Conservation (phyloP, 2,888 invertebrate species). For the Aphodius sticticus region DNA sequence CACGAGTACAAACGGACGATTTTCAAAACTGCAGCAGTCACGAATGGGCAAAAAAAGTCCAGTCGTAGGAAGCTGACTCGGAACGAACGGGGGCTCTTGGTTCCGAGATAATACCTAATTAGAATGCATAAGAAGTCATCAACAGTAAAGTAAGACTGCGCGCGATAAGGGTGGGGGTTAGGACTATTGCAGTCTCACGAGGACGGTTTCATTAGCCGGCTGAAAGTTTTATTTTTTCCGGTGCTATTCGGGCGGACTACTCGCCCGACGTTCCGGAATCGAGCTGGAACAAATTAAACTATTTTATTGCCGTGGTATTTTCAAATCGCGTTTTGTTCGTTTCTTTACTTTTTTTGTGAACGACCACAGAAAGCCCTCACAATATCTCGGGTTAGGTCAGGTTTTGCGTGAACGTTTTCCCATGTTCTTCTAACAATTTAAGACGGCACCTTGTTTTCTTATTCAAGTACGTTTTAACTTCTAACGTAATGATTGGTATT, state of each 20-base stretch:
- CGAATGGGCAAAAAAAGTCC: conserved; percentile 6
- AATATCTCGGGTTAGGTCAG: neutral
- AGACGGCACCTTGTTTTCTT: too few relatives aligned
- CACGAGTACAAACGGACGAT: neutral
- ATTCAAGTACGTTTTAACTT: too few relatives aligned
- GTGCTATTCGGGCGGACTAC: conserved; percentile 6
- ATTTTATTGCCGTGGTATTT: conserved; percentile 18
- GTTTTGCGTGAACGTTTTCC: too few relatives aligned
- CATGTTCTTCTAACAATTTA: too few relatives aligned
- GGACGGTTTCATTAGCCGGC: conserved; percentile 25
- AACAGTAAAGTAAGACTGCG: conserved; percentile 45
- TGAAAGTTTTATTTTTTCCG: conserved; percentile 21
- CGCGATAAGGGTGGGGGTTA: conserved; percentile 32
- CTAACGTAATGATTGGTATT: neutral
- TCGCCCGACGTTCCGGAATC: conserved; percentile 15
- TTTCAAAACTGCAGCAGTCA: conserved; percentile 5
- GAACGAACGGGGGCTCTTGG: conserved; percentile 15
- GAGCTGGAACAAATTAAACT: conserved; percentile 22
- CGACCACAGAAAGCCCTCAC: neutral
- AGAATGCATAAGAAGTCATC: conserved; percentile 48
- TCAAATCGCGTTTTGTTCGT: neutral
- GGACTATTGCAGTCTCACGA: conserved; percentile 29
- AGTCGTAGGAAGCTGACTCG: neutral
- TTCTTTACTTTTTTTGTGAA: neutral
- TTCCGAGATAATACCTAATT: conserved; percentile 45